Conservation (phyloP, 2,888 invertebrate genomes). For the Marasmarcha lunaedactyla region DNA sequence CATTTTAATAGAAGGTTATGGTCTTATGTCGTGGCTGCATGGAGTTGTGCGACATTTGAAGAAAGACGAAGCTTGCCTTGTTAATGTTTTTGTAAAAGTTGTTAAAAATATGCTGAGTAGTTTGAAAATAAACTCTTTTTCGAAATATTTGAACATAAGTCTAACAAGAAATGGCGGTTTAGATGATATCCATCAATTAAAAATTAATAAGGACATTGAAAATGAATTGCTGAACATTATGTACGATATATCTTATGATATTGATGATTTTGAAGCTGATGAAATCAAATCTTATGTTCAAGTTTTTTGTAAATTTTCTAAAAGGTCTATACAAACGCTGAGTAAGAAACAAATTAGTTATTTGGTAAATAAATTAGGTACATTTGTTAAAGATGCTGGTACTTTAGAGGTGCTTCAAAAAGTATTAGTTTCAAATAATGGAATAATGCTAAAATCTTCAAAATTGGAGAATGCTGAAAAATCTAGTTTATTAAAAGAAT, state of each 20-base stretch:
- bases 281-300: constrained; percentile 32
- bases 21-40: constrained; percentile 79
- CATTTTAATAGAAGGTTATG: constrained; percentile 75
- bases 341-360: constrained; percentile 37
- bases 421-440: constrained; percentile 30
- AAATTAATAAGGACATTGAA: constrained; percentile 45
- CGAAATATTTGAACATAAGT: constrained; percentile 27
- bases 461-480: constrained; percentile 7
- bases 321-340: constrained; percentile 38
- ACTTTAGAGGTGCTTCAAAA: constrained; percentile 30
- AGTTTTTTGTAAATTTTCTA: constrained; percentile 36
- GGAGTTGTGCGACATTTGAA: constrained; percentile 30
- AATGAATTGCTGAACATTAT: constrained; percentile 38
- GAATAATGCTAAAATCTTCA: constrained; percentile 32
- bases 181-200: constrained; percentile 31
- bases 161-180: constrained; percentile 22
- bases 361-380: constrained; percentile 30
- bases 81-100: constrained; percentile 28
- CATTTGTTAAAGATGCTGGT: constrained; percentile 23
- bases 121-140: constrained; percentile 31
- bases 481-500: constrained; percentile 24
- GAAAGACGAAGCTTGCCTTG: constrained; percentile 30
- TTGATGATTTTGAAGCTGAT: constrained; percentile 29
- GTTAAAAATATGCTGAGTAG: constrained; percentile 39
- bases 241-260: constrained; percentile 31